These are phyloP conservation scores for Coranthus polyacanthus DNA, from an alignment of 2,797 vertebrate species.

Conservation along the genomic window DNA sequence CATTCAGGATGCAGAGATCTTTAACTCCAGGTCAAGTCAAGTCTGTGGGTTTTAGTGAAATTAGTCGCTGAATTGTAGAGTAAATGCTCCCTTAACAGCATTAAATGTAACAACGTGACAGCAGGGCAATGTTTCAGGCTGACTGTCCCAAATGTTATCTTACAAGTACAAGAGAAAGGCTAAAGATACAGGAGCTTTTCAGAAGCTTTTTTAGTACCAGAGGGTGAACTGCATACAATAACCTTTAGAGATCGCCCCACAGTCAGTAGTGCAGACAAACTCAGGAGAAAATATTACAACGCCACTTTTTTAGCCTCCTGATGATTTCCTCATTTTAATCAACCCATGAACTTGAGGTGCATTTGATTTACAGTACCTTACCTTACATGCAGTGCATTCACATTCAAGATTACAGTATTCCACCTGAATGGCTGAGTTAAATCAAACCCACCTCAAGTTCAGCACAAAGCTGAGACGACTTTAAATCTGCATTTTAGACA, in stretches of 20 bases:
- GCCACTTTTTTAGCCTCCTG: slow-evolving; percentile 16
- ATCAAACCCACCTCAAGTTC: slow-evolving; percentile 29
- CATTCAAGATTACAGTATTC: slow-evolving; percentile 34
- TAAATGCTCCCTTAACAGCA: slow-evolving; percentile 12
- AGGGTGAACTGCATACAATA: slow-evolving; percentile 24
- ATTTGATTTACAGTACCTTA: slow-evolving; percentile 46
- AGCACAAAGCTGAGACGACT: slow-evolving; percentile 20
- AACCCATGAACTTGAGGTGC: slow-evolving; percentile 18
- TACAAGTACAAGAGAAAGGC: slow-evolving; percentile 17
- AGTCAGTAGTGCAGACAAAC: slow-evolving; percentile 27
- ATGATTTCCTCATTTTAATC: not conserved
- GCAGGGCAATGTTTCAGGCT: slow-evolving; percentile 2
- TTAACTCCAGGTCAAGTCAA: not conserved
- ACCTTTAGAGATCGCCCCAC: no score
- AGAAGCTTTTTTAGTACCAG: not conserved
- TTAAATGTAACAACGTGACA: slow-evolving; percentile 5
- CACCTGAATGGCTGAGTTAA: slow-evolving; percentile 11
- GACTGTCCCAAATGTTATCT: not conserved
- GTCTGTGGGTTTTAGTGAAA: slow-evolving; percentile 13
- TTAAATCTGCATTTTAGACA: no score
- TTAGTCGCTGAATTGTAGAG: slow-evolving; percentile 16
- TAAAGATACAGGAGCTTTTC: slow-evolving; percentile 1
- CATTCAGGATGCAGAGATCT: not conserved
- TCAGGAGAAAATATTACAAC: slow-evolving; percentile 16
- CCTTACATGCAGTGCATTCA: slow-evolving; percentile 24